Base-by-base conservation (phyloP, 2,888 invertebrate species). In the Argyresthia goedartella region DNA sequence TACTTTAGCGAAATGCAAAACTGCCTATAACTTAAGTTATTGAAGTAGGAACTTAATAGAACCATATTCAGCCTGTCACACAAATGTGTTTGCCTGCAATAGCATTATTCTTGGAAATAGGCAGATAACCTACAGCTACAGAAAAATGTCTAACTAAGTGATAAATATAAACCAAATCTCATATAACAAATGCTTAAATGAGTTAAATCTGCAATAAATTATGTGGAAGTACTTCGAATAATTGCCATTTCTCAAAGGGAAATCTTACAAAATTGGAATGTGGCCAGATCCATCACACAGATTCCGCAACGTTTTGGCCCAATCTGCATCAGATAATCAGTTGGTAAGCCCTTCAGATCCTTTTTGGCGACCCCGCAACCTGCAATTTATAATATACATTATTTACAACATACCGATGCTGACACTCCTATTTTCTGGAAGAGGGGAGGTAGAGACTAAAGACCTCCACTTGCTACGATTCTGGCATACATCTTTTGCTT, bases 341-440 rank as follows among this genome's bases (percentile, higher is more conserved):
- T 65, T 0, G 85, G 80, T 34, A 82, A 55, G 41, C 64, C 66
- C 49, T 63, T 74, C 41, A 82, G 48, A 39, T 57, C 44, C 0
- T 74, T 67, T 50, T 62, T 69, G 11, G 61, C 14, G 34, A 81
- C 58, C 16, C 78, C 81, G 63, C 81, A 81, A 47, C 69, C 84
- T 84, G 52, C 16, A 50, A 54, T 36, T 3, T 11, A 33, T 6
- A 8, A 49, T 41, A 41, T 10, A 52, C 43, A 42, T 35, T 33
- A 8, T 44, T 42, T 35, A 44, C n/a, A n/a, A n/a, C n/a, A n/a
- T n/a, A n/a, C n/a, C n/a, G n/a, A n/a, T n/a, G n/a, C n/a, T n/a
- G n/a, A n/a, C n/a, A n/a, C n/a, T n/a, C n/a, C n/a, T n/a, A n/a
- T n/a, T n/a, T n/a, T n/a, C n/a, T n/a, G n/a, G n/a, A n/a, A n/a